Base-by-base conservation (phyloP, 2,888 invertebrate genomes). In the Teleogryllus oceanicus region DNA sequence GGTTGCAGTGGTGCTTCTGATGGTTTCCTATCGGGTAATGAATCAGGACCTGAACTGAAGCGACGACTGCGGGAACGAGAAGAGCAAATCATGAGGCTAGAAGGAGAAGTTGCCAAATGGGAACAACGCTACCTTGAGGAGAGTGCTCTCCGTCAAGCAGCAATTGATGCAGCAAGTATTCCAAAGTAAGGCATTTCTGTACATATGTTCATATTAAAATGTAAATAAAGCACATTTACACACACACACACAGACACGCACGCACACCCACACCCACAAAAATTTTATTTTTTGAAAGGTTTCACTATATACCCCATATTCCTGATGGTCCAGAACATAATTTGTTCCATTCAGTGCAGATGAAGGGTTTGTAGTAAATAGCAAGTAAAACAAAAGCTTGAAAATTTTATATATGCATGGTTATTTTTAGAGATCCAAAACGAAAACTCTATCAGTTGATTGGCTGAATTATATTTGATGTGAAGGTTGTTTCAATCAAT, bases 61-160 rank as follows among this genome's bases (percentile, higher is more conserved):
- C 89, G 91, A 84, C 88, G 90, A 83, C 85, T 93, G 76, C 89
- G 92, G 78, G 93, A 93, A 84, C 91, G 91, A 84, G 92, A 93
- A 84, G 92, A 92, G 84, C 92, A 91, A 85, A 92, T 93, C 74
- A 92, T 92, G 90, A 88, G 92, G 81, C 88, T 94, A 80, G 94
- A 94, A 87, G 93, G 93, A 0, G 94, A 94, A 85, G 93, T 94
- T 84, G 92, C 93, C 83, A 94, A 94, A 88, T 94, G 94, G 94
- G 95, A 96, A 87, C 94, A 95, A 87, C 90, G 94, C 78, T 95
- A 93, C 87, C 88, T 95, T 78, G 95, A 95, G 87, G 95, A 95
- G 86, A 93, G 92, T 83, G 93, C 94, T 75, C 87, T 94, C 82
- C 87, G 94, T 37, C 94, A 94, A 87, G 93, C 94, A 79, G 94